phyloP scores from a whole-genome alignment of 2,888 invertebrate species.

The Cephus pygmeus region DNA sequence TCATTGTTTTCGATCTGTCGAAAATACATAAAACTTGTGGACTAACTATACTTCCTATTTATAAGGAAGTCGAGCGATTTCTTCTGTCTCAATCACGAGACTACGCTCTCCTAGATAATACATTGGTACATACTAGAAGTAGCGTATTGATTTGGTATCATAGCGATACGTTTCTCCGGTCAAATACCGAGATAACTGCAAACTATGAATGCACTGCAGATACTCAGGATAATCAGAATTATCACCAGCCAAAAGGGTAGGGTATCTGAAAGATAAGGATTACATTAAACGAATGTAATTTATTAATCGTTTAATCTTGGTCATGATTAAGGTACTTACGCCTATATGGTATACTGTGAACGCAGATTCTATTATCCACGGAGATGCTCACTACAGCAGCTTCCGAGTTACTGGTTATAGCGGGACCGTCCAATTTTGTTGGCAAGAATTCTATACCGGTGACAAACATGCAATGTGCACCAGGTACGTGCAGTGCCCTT shows the following conservation, averaged over 20 bases:
- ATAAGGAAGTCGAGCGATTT: neutral
- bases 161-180: slow-evolving; percentile 31
- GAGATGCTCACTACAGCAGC: slow-evolving; percentile 94
- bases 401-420: slow-evolving; percentile 80
- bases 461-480: slow-evolving; percentile 96
- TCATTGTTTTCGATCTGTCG: no score
- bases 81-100: neutral
- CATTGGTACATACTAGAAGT: slow-evolving; percentile 1
- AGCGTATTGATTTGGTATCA: slow-evolving; percentile 15
- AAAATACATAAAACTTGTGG: neutral
- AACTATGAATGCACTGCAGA: slow-evolving; percentile 82
- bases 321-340: slow-evolving; percentile 70
- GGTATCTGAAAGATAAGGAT: slow-evolving; percentile 73
- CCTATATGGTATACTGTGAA: slow-evolving; percentile 86
- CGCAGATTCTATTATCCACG: slow-evolving; percentile 92
- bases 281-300: neutral
- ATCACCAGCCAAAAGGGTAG: slow-evolving; percentile 86
- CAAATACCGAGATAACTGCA: slow-evolving; percentile 86
- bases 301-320: neutral
- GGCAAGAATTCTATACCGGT: slow-evolving; percentile 96
- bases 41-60: neutral
- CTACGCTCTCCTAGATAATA: neutral
- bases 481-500: slow-evolving; percentile 84
- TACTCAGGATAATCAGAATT: slow-evolving; percentile 77
- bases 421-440: slow-evolving; percentile 74